phyloP scores from a whole-genome alignment of 2,888 invertebrate species.

The Helicoverpa assulta region DNA sequence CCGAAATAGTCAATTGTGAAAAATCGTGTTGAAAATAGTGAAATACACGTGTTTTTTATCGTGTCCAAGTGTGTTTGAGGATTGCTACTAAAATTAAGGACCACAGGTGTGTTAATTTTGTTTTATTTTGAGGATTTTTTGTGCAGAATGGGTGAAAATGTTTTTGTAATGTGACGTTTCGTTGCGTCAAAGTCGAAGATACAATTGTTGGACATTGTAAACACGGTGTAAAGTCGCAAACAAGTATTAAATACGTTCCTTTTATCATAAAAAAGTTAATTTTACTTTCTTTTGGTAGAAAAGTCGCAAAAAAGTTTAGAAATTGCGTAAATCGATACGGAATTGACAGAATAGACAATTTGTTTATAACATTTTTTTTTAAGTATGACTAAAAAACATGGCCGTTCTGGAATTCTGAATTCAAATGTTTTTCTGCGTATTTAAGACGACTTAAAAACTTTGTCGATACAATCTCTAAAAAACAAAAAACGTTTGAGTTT shows the following conservation, averaged over 20 bases:
- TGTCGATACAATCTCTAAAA: no score
- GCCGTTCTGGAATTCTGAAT: background rate
- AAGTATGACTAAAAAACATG: background rate
- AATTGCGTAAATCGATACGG: no score
- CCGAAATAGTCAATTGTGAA: constrained; percentile 7
- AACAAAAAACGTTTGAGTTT: no score
- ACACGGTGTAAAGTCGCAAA: background rate
- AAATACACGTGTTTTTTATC: background rate
- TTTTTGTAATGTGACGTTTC: background rate
- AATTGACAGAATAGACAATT: background rate
- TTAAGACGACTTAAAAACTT: no score
- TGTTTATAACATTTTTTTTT: background rate
- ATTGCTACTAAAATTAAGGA: constrained; percentile 11
- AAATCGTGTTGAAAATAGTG: background rate
- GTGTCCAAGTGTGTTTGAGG: constrained; percentile 14
- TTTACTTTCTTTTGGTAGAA: background rate
- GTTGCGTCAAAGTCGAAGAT: background rate
- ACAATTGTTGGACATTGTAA: background rate
- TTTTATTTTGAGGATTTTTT: background rate
- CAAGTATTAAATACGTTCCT: no score
- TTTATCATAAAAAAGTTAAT: background rate
- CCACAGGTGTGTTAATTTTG: background rate
- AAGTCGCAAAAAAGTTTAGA: background rate
- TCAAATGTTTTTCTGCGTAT: background rate
- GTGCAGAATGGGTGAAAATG: background rate